These are phyloP conservation scores for Oreocharis arfaki DNA, from an alignment of 2,113 vertebrate genomes.

Conservation along the genomic window DNA sequence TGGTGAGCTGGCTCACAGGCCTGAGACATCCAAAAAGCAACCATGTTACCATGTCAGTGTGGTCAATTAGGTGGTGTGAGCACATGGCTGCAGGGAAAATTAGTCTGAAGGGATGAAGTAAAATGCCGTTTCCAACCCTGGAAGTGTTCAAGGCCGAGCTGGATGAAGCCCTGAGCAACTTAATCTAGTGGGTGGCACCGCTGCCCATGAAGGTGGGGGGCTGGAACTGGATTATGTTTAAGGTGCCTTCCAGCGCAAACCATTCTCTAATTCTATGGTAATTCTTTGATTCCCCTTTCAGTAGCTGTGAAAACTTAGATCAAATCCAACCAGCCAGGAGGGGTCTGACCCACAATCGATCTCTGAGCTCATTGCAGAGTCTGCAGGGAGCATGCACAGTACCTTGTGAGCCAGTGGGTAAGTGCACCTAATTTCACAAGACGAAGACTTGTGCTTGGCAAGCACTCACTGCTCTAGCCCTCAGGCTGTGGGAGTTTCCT, in stretches of 20 bases:
- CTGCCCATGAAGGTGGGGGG: too few species aligned
- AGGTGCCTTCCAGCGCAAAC: background rate
- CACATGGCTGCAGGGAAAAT: background rate
- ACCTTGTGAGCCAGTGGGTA: background rate
- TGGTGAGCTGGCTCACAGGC: background rate
- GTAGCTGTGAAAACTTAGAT: background rate
- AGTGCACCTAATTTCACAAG: background rate
- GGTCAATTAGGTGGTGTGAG: background rate
- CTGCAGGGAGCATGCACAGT: background rate
- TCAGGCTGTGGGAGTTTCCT: background rate
- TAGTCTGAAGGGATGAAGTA: background rate
- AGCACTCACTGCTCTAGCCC: rapidly evolving
- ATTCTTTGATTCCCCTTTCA: background rate
- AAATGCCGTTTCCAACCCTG: background rate
- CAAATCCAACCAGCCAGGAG: background rate
- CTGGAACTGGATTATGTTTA: background rate
- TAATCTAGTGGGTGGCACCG: background rate
- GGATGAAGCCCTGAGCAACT: background rate
- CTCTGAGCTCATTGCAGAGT: background rate
- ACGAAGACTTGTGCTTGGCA: background rate
- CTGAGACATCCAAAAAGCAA: background rate
- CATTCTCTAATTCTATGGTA: background rate
- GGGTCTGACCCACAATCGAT: background rate
- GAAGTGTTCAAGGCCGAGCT: background rate
- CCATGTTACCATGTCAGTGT: rapidly evolving